A percentile compares a stretch with the other conserved stretches of the same genome.
Conservation (phyloP, 2,113 vertebrate species). For the Pedionomus torquatus region DNA sequence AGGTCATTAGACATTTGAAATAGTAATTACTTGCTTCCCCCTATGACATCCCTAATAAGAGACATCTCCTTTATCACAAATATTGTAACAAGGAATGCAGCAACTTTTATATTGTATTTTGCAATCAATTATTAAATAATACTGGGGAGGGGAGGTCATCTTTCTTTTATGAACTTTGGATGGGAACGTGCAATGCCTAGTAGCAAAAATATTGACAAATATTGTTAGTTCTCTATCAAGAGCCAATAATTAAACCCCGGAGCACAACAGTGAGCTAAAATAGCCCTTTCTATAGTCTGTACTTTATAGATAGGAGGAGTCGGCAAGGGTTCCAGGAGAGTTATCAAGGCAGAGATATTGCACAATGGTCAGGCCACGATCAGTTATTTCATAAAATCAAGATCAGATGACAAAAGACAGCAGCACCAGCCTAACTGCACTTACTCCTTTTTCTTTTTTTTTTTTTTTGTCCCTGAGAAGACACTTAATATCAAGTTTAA, state of each 20-base stretch:
- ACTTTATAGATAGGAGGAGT: not conserved
- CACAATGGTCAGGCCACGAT: not conserved
- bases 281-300: not conserved
- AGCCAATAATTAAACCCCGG: not conserved
- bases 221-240: not conserved
- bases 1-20: slow-evolving; percentile 24
- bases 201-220: not conserved
- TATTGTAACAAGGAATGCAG: not conserved
- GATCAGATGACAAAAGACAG: not conserved
- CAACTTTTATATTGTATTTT: not conserved
- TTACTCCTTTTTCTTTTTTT: not conserved
- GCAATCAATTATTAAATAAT: not conserved
- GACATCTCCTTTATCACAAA: not conserved
- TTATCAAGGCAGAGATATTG: not conserved
- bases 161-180: not conserved
- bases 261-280: not conserved
- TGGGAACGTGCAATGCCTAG: not conserved
- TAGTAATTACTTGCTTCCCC: not conserved
- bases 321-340: not conserved
- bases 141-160: not conserved
- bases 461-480: not conserved
- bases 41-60: not conserved
- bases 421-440: not conserved
- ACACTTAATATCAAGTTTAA: slow-evolving; percentile 24
- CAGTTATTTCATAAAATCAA: slow-evolving; percentile 7